phyloP scores from a whole-genome alignment of 2,888 invertebrate species.

The Diadromus collaris region DNA sequence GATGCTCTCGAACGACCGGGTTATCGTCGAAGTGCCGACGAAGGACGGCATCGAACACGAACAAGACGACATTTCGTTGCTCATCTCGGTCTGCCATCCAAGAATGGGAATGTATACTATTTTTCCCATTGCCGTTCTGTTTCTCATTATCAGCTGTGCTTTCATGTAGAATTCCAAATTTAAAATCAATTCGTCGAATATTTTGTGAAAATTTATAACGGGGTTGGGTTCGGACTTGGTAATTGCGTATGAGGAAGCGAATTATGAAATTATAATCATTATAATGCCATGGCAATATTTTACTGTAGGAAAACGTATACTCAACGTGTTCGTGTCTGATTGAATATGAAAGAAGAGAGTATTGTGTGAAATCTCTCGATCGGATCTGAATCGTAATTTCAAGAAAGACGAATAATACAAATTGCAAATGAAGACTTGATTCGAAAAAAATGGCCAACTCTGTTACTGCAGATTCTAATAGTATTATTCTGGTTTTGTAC shows the following conservation, averaged over 20 bases:
- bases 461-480: constrained; percentile 7
- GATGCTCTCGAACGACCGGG: constrained; percentile 89
- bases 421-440: neutral
- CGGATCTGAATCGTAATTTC: neutral
- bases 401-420: neutral
- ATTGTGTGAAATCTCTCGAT: neutral
- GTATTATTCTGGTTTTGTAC: constrained; percentile 7
- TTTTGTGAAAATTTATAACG: neutral
- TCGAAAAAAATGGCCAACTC: neutral
- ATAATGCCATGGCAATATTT: neutral
- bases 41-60: constrained; percentile 90
- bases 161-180: constrained; percentile 85
- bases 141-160: constrained; percentile 90
- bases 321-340: neutral
- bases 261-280: neutral
- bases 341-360: neutral
- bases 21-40: constrained; percentile 92
- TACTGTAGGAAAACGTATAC: neutral
- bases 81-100: constrained; percentile 90
- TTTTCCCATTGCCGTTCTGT: constrained; percentile 89
- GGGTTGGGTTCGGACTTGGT: neutral
- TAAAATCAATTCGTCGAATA: neutral
- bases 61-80: constrained; percentile 86
- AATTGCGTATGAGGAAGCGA: neutral
- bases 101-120: constrained; percentile 89